Evolutionary conservation across 2,113 vertebrate species (phyloP), one percentile per base, ranked within the genome.

Genomic region (Hemiscyllium ocellatum): DNA sequence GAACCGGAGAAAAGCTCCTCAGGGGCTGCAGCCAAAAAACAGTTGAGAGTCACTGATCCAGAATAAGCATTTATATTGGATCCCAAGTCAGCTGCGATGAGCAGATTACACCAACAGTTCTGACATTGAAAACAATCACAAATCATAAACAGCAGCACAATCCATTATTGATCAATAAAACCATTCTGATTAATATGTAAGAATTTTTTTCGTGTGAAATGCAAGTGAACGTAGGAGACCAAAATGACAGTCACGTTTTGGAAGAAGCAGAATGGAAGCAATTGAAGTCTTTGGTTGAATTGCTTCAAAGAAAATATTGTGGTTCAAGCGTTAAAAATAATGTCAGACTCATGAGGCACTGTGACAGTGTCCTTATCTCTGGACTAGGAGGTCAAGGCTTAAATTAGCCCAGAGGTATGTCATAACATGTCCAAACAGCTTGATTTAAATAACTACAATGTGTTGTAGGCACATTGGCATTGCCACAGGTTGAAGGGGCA

Each of bases 141-240:
- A 70, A 70, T 52, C 94, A 94, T 94, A 15, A 95, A 95, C 69
- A 95, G 68, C n/a, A 33, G 66, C 33, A 70, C 70, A 70, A 94
- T 94, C 68, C 68, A 94, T 70, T 94, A 72, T 72, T 72, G 68
- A 10, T 52, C 42, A 95, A 95, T 76, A 76, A 47, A 76, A 70
- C 94, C 4, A 72, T 95, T 66, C 15, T 6, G 68, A 72, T 3
- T 17, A 42, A 50, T 24, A 47, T 72, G 26, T 61, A 12, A 61
- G 4, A 47, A 52, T 69, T 72, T 37, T 93, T 68, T n/a, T 61
- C 42, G 42, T 65, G n/a, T 6, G 17, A 20, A 22, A 83, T 83
- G 37, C 42, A 5, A 20, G 37, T 20, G 37, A 37, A 80, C 12
- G n/a, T 33, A 37, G n/a, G 13, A 83, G 17, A 20, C 37, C 4